Conservation (phyloP, 2,888 invertebrate genomes). For the Stenichneumon culpator region DNA sequence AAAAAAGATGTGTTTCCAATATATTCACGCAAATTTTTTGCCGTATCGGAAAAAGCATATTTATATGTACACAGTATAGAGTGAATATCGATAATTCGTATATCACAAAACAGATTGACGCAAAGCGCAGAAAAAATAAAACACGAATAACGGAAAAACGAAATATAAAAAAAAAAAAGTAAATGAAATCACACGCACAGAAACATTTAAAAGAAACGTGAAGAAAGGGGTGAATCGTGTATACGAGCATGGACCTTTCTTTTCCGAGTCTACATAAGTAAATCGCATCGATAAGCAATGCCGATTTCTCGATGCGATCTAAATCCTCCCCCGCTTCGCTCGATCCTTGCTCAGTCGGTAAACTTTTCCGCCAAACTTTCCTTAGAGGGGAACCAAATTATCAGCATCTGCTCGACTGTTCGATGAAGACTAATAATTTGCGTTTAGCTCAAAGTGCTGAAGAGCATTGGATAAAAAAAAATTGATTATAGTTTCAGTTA, state of each 20-base stretch:
- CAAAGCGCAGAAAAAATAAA: constrained; percentile 4
- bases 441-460: too few species aligned
- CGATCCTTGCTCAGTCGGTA: too few species aligned
- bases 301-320: too few species aligned
- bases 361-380: too few species aligned
- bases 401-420: too few species aligned
- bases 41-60: background rate
- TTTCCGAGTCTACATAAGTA: background rate
- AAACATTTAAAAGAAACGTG: background rate
- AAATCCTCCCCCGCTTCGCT: too few species aligned
- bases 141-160: constrained; percentile 2
- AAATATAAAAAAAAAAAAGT: background rate
- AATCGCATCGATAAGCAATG: background rate
- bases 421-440: too few species aligned
- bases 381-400: too few species aligned
- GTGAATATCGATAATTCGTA: constrained; percentile 3
- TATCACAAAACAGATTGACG: background rate
- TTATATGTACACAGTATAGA: constrained; percentile 17
- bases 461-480: too few species aligned
- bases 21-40: too few species aligned
- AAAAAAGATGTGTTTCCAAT: too few species aligned
- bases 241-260: constrained; percentile 12
- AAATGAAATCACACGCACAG: constrained; percentile 11
- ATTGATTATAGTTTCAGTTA: constrained; percentile 1
- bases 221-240: constrained; percentile 1